Evolutionary conservation across 2,797 vertebrate genomes (phyloP).

Genomic region (Lacerta bilineata): DNA sequence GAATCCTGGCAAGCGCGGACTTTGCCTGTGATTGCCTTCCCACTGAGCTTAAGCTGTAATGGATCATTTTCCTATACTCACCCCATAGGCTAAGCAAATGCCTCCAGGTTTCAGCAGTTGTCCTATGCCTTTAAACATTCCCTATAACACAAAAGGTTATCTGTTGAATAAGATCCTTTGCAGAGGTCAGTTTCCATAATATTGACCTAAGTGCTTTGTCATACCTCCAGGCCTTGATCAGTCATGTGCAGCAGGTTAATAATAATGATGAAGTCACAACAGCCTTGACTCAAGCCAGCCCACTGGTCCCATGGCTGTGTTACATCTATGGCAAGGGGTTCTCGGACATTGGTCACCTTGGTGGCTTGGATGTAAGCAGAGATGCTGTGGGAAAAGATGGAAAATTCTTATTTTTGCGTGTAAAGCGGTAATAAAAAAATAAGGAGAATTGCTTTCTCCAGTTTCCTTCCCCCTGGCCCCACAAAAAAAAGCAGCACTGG

Average conservation of each 20-base stretch:
- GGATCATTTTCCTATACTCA: conserved; percentile 57
- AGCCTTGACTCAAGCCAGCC: conserved; percentile 73
- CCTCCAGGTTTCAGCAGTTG: conserved; percentile 79
- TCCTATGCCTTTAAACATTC: conserved; percentile 79
- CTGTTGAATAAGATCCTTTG: background rate
- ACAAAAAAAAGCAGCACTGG: too few relatives aligned
- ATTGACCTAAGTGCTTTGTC: background rate
- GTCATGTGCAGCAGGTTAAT: conserved; percentile 82
- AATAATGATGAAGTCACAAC: conserved; percentile 79
- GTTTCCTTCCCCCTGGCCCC: background rate
- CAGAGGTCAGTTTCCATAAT: background rate
- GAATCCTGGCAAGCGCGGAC: too few relatives aligned
- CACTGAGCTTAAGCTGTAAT: background rate
- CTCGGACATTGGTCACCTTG: conserved; percentile 76
- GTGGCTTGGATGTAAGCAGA: conserved; percentile 80
- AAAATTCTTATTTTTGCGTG: background rate
- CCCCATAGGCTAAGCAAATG: conserved; percentile 81
- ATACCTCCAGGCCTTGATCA: conserved; percentile 31
- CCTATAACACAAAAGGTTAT: conserved; percentile 58
- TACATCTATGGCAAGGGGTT: conserved; percentile 80
- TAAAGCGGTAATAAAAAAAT: background rate
- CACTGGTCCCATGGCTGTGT: conserved; percentile 80
- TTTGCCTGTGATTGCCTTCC: background rate
- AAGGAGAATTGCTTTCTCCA: too few relatives aligned
- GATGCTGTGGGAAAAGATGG: conserved; percentile 79